Conservation (phyloP, 2,888 invertebrate genomes). For the Drosophila anomalata region DNA sequence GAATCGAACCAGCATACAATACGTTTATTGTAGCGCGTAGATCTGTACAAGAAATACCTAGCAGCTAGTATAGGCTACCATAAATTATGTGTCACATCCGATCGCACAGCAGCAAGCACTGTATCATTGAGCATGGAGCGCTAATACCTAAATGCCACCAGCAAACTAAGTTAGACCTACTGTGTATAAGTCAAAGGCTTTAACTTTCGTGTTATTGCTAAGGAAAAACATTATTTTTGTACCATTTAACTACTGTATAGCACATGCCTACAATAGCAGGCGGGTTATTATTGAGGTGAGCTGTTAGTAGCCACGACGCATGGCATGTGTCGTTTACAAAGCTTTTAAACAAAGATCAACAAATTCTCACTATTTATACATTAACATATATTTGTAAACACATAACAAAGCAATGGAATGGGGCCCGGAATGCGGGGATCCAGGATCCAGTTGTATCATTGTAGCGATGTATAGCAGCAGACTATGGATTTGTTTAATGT, state of each 20-base stretch:
- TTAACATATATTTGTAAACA: constrained; percentile 42
- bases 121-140: constrained; percentile 43
- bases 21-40: constrained; percentile 38
- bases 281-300: constrained; percentile 46
- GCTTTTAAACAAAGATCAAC: constrained; percentile 65
- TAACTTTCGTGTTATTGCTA: constrained; percentile 48
- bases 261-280: constrained; percentile 45
- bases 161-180: constrained; percentile 46
- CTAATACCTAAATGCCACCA: constrained; percentile 1
- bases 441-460: constrained; percentile 1
- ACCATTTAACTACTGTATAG: constrained; percentile 29
- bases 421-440: background rate
- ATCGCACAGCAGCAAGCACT: constrained; percentile 44
- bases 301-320: constrained; percentile 35
- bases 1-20: constrained; percentile 32
- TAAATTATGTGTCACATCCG: constrained; percentile 39
- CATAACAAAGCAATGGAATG: constrained; percentile 29
- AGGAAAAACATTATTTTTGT: constrained; percentile 22
- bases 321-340: constrained; percentile 60
- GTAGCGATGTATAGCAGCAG: constrained; percentile 10
- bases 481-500: constrained; percentile 46
- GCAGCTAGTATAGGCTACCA: constrained; percentile 61
- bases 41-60: constrained; percentile 63
- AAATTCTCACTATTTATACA: constrained; percentile 71
- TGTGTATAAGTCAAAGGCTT: constrained; percentile 68